Base-by-base conservation (phyloP, 2,888 invertebrate genomes). In the Amitus sp. region DNA sequence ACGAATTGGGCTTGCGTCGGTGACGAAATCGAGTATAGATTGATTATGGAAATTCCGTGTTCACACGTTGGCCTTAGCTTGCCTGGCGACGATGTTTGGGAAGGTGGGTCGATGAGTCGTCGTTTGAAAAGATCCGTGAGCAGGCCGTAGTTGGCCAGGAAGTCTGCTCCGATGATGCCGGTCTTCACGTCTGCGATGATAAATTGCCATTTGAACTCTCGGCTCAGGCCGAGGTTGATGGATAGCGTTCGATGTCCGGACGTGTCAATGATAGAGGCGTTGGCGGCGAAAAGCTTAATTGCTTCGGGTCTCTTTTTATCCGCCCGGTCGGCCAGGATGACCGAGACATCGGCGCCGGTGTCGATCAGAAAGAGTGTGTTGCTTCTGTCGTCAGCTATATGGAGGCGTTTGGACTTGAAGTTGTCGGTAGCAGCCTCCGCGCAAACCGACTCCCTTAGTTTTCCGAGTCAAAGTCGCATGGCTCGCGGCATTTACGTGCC, bases 121-220 rank as follows among this genome's bases (percentile, higher is more conserved):
- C 12, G 9, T 0, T 28, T 28, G 3, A n/a, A 9, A 1, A 62
- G 0, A 28, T 58, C 51, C 1, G 42, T 15, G 0, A 62, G 12
- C 0, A 62, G 42, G 0, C 46, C 34, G 19, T 40, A 50, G 4
- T 46, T 6, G 1, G 45, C 23, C 1, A 78, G 45, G 51, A 79
- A 78, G 64, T 78, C 78, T 1, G 69, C 77, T 9, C 78, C 76
- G 27, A 80, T 75, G 1, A 79, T 79, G 0, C 79, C 72, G 20
- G 68, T 73, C 0, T 71, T 53, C 4, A 77, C 73, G 30, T 78
- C 73, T 0, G 78, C 77, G 0, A 78, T 65, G 1, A 73, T 58
- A 54, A 79, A 80, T 1, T 64, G 50, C 76, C 76, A 80, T 9
- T 9, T 7, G n/a, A 30, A 30, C 2, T 7, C 30, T 7, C 30